Evolutionary conservation across 2,797 vertebrate species (phyloP), one percentile per base, ranked within the genome.

Genomic region (Nothura maculosa): DNA sequence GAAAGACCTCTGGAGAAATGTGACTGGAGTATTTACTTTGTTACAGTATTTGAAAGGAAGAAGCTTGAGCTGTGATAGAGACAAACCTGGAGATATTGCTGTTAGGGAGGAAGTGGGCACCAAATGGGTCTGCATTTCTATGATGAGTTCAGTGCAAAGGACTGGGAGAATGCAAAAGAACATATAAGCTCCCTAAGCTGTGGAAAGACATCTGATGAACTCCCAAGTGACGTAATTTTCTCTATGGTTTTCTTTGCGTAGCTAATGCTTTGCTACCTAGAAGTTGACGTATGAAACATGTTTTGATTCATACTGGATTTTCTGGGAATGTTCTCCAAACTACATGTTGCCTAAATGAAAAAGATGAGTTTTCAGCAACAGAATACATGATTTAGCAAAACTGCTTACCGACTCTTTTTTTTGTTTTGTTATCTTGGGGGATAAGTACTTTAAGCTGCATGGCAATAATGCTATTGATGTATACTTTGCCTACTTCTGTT

Each of bases 201-300:
- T 92, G 52, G 69, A 92, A 85, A 93, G 81, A 70, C 3, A 2
- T 38, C 27, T 0, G 5, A 2, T 83, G 30, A 66, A 2, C 62
- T 90, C 90, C 12, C 30, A 81, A 55, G 58, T 81, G 89, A 87
- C 47, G 76, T 87, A 76, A 14, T 89, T 93, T 94, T 92, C 62
- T 63, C 17, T 83, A 0, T 87, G 30, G 69, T 75, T 76, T 48
- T 83, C 68, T 66, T 78, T 76, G 79, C 55, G 9, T 92, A 78
- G 34, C 78, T 94, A 90, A 63, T 85, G 12, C 20, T 83, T 45
- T 75, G 30, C 34, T 70, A 0, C 69, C 5, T 69, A 12, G 10
- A 85, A 54, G 20, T n/a, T 57, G 62, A 72, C 60, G 81, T 62
- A n/a, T 81, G 69, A 79, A 92, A 76, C 36, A 20, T 92, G 17